These are phyloP conservation scores for Pegoplata infirma DNA, from an alignment of 2,888 invertebrate genomes.

Conservation along the genomic window DNA sequence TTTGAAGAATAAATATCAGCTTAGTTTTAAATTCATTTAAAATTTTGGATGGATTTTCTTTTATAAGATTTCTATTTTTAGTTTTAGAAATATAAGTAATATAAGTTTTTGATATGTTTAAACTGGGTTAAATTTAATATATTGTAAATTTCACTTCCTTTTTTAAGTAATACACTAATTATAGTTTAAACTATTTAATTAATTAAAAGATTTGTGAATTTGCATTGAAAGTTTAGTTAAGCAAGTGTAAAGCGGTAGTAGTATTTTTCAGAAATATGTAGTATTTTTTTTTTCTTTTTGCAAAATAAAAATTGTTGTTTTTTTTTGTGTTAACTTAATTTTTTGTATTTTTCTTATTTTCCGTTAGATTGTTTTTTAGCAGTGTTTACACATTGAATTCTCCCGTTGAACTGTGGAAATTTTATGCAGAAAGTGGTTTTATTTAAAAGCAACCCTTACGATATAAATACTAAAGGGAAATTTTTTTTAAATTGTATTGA, in stretches of 20 bases:
- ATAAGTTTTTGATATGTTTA: constrained; percentile 53
- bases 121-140: constrained; percentile 46
- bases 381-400: constrained; percentile 69
- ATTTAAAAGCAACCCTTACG: constrained; percentile 65
- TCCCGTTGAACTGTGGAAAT: constrained; percentile 72
- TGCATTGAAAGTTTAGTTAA: too few species aligned
- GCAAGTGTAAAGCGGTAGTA: not conserved
- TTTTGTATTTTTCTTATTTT: not conserved
- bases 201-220: not conserved
- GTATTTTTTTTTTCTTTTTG: not conserved
- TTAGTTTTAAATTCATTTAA: constrained; percentile 13
- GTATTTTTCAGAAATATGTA: not conserved
- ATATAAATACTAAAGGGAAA: constrained; percentile 36
- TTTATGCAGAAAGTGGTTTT: constrained; percentile 63
- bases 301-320: not conserved
- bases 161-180: not conserved
- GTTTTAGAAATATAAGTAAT: constrained; percentile 30
- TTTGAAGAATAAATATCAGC: not conserved
- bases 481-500: constrained; percentile 30
- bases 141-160: constrained; percentile 24
- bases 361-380: not conserved
- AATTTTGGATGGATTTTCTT: constrained; percentile 43
- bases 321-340: too few species aligned
- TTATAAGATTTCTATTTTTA: constrained; percentile 23
- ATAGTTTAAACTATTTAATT: not conserved